Base-by-base conservation (phyloP, 2,113 vertebrate species). In the Octodon degus region DNA sequence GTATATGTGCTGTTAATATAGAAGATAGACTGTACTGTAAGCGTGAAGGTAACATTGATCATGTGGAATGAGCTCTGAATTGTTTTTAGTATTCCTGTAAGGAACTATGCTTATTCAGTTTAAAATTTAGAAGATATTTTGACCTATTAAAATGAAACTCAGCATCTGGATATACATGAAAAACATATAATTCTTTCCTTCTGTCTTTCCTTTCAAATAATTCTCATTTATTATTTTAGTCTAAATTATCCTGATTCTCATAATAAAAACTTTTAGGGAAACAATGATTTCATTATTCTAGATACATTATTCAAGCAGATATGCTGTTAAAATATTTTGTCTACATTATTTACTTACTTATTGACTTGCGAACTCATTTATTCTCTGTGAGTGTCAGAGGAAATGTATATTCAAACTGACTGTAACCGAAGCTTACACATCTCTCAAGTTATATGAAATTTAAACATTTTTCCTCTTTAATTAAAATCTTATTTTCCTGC, bases 391-490 rank as follows among this genome's bases (percentile, higher is more conserved):
- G 5, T 79, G 22, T 63, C 84, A 90, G 95, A 24, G 25, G 62
- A 90, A 82, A 89, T 95, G 88, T 90, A 88, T 34, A 91, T 97
- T 89, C 43, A 80, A 83, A 43, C 19, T 86, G 43, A 95, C n/a
- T 96, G n/a, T 53, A 89, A 92, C 40, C n/a, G 90, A 95, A 92
- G 19, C 34, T n/a, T 19, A 79, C 7, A 58, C 0, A 13, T 95
- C 55, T 88, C 91, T 89, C 68, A 37, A 83, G 65, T 76, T 94
- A 92, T 91, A 80, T 86, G 13, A 95, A 96, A 93, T 96, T 40
- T 85, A 17, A 95, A 90, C 25, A 74, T 84, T 93, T 95, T 93
- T 50, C 58, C 20, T 50, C 25, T 96, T 92, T 97, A 96, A 97
- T 97, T 89, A 96, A 95, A 97, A 97, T 96, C 40, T 93, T 76